Base-by-base conservation (phyloP, 1,140 invertebrate species). In the Sminthurides bifidus region DNA sequence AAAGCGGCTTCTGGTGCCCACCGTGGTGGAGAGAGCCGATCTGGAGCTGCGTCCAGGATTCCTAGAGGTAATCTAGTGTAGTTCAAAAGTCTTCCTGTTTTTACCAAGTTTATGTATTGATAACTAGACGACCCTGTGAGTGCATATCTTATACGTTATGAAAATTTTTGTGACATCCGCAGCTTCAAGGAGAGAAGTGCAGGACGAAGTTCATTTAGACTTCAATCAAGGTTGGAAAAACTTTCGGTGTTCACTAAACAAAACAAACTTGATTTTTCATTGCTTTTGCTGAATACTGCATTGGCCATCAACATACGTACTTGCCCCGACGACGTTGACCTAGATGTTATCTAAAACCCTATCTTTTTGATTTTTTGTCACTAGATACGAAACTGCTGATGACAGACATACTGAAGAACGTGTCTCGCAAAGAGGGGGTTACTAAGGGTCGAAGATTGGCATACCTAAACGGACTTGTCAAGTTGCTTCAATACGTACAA, bases 381-480 rank as follows among this genome's bases (percentile, higher is more conserved):
- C 19, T 52, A 58, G 59, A 61, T 26, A 30, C 55, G 6, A 57
- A 55, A 37, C 30, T 15, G 29, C 40, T 60, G 53, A 60, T 73
- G 17, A 65, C 66, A 45, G 71, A 73, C 63, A 72, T 76, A 46
- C 63, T 76, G 19, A 64, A 52, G 10, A 66, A 71, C 65, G 62
- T 74, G 35, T 66, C 81, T 57, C 72, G 66, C 46, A 76, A 70
- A 68, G 71, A 74, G 61, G 75, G 74, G 60, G 68, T 81, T 24
- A 75, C 79, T 52, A 83, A 81, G 68, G 77, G 74, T 52, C 79
- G 79, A 69, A 81, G 81, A 70, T 72, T 88, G 58, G 83, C 79
- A 43, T 85, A 86, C 70, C 75, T 90, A 52, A 89, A 89, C 77
- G 80, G 79, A 56, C 81, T 88, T 74, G 83, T 87, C 26, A 85